These are phyloP conservation scores for Tangara arthus DNA, from an alignment of 2,797 vertebrate genomes.

Conservation along the genomic window DNA sequence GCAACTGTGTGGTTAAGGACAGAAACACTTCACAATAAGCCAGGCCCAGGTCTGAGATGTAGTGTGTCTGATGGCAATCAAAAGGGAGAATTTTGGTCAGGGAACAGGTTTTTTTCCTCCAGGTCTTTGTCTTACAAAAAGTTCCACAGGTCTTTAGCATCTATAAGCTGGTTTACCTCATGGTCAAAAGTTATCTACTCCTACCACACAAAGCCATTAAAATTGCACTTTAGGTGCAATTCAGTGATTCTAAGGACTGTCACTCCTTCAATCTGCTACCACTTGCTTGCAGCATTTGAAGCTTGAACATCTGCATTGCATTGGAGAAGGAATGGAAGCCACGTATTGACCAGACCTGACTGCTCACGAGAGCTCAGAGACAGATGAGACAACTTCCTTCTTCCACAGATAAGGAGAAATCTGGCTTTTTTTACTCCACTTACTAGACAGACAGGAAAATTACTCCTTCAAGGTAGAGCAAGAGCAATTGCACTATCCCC, in stretches of 20 bases:
- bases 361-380: not conserved
- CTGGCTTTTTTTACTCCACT: not conserved
- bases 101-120: not conserved
- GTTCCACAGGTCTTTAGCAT: not conserved
- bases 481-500: slow-evolving; percentile 55
- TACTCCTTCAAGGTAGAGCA: slow-evolving; percentile 66
- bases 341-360: not conserved
- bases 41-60: not conserved
- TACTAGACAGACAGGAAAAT: slow-evolving; percentile 63
- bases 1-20: not conserved
- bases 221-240: not conserved
- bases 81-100: not conserved
- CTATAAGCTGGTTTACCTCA: not conserved
- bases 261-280: not conserved
- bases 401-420: slow-evolving; percentile 41
- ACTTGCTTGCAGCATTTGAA: not conserved
- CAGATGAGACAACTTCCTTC: slow-evolving; percentile 25
- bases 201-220: not conserved
- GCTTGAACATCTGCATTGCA: not conserved
- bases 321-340: not conserved
- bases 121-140: not conserved
- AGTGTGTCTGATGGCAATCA: not conserved
- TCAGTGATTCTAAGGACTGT: not conserved
- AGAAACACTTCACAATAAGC: not conserved
- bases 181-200: not conserved